Evolutionary conservation across 92 coral and sea anemone genomes (phyloP).

Genomic region (Phymanthus crucifer): DNA sequence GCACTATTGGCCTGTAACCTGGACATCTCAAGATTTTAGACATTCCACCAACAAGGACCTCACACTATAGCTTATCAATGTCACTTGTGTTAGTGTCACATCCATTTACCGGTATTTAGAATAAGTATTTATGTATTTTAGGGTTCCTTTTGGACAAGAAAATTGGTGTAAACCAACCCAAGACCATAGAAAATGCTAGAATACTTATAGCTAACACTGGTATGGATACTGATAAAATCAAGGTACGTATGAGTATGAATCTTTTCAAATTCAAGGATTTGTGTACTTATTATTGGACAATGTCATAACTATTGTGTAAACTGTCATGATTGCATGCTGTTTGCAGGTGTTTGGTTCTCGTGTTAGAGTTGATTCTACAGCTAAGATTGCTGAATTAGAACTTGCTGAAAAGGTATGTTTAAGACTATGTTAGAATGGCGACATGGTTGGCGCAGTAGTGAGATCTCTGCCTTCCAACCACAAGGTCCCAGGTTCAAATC

Average conservation of each 20-base stretch:
- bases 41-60: too few relatives aligned
- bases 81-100: too few relatives aligned
- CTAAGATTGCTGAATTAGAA: slow-evolving; percentile 93
- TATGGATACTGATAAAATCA: slow-evolving; percentile 99
- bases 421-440: too few relatives aligned
- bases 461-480: too few relatives aligned
- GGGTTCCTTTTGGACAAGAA: slow-evolving; percentile 96
- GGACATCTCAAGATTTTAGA: background rate
- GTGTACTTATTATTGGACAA: background rate
- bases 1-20: too few relatives aligned
- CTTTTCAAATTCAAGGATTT: background rate
- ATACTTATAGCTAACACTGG: slow-evolving; percentile 91
- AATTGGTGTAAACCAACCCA: slow-evolving; percentile 99
- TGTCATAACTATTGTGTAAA: too few relatives aligned
- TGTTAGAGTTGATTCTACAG: slow-evolving; percentile 97
- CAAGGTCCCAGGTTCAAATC: too few relatives aligned
- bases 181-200: slow-evolving; percentile 87
- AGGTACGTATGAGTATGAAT: slow-evolving; percentile 48
- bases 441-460: too few relatives aligned
- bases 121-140: slow-evolving; percentile 14
- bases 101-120: too few relatives aligned
- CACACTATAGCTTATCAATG: too few relatives aligned
- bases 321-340: too few relatives aligned
- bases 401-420: slow-evolving; percentile 99
- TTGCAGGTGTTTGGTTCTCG: slow-evolving; percentile 95